Conservation (phyloP, 2,888 invertebrate genomes). For the Habrosyne pyritoides region DNA sequence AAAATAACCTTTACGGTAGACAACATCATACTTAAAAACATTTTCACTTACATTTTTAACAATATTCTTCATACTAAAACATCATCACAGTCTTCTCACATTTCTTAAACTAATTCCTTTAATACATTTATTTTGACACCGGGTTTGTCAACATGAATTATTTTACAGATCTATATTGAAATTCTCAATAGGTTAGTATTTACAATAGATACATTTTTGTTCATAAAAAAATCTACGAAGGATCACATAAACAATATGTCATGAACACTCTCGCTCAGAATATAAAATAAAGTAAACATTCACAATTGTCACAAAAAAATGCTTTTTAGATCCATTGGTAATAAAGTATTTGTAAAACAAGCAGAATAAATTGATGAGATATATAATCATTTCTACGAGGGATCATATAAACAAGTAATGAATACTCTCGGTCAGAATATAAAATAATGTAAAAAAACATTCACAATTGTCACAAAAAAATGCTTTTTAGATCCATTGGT, state of each 20-base stretch:
- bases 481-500: too few species aligned
- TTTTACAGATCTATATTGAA: constrained; percentile 20
- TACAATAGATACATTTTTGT: constrained; percentile 32
- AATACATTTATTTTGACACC: constrained; percentile 47
- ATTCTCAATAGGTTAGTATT: constrained; percentile 28
- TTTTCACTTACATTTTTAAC: constrained; percentile 27
- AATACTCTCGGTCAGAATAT: constrained; percentile 20
- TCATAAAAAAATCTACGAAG: constrained; percentile 29
- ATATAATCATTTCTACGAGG: too few species aligned
- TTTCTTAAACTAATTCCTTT: constrained; percentile 58
- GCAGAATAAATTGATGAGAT: too few species aligned
- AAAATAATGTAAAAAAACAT: too few species aligned
- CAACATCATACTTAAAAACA: constrained; percentile 36
- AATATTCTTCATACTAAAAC: constrained; percentile 52
- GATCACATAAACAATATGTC: constrained; percentile 34
- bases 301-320: neutral
- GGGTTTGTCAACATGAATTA: constrained; percentile 29
- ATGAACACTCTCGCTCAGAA: constrained; percentile 27
- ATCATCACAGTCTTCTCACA: constrained; percentile 83
- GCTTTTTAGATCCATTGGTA: too few species aligned
- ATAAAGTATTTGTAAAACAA: too few species aligned
- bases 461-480: neutral
- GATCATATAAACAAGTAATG: constrained; percentile 36
- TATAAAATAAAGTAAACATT: too few species aligned
- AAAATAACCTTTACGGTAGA: constrained; percentile 25